Conservation (phyloP, 2,113 vertebrate genomes). For the Alethe castanea region DNA sequence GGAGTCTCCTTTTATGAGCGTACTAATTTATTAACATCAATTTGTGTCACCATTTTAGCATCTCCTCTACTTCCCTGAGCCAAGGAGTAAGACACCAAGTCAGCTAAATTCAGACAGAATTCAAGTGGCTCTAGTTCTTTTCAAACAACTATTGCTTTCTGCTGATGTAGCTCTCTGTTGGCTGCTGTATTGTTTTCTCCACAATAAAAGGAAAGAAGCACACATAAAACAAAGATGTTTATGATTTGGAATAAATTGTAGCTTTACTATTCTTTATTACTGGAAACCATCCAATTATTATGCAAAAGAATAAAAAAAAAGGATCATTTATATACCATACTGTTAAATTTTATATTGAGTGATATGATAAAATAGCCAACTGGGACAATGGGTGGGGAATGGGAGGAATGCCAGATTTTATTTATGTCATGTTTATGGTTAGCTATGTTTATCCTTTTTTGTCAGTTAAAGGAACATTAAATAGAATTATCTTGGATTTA, state of each 20-base stretch:
- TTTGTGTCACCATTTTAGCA: constrained; percentile 68
- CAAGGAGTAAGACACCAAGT: constrained; percentile 34
- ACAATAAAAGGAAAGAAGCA: constrained; percentile 1
- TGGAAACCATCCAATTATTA: constrained; percentile 38
- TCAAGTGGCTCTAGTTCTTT: constrained; percentile 35
- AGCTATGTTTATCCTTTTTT: constrained; percentile 44
- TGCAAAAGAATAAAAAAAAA: constrained; percentile 11
- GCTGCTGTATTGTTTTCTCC: not conserved
- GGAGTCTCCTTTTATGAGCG: constrained; percentile 61
- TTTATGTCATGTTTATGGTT: constrained; percentile 40
- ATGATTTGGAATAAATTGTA: constrained; percentile 25
- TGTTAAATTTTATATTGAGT: constrained; percentile 32
- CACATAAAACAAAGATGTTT: constrained; percentile 17
- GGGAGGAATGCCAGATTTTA: constrained; percentile 36
- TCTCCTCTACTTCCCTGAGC: constrained; percentile 23
- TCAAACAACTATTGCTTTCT: not conserved
- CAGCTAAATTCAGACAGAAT: constrained; percentile 51
- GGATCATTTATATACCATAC: constrained; percentile 20
- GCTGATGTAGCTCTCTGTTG: constrained; percentile 11
- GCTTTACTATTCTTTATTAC: constrained; percentile 28
- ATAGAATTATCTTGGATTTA: constrained; percentile 52
- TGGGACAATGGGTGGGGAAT: constrained; percentile 29
- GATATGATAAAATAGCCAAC: constrained; percentile 46
- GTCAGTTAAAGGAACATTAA: constrained; percentile 41
- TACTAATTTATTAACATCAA: constrained; percentile 74